These are phyloP conservation scores for Camponotus vicinus DNA, from an alignment of 1,140 invertebrate species.

Conservation along the genomic window DNA sequence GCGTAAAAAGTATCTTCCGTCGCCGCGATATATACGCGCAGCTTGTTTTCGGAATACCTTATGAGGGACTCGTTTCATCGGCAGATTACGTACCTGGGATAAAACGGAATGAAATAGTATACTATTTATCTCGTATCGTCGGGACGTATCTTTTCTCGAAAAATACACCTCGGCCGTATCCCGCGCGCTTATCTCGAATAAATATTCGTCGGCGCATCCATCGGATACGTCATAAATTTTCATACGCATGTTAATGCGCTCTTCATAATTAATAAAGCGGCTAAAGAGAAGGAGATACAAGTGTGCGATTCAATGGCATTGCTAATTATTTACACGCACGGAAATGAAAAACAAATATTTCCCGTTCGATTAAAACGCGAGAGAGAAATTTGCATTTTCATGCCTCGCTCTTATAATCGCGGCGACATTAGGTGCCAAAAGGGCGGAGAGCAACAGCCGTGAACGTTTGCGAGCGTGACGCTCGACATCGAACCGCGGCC, in stretches of 20 bases:
- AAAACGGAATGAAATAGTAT: conserved; percentile 51
- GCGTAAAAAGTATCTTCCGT: conserved; percentile 22
- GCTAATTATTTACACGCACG: neutral
- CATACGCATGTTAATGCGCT: neutral
- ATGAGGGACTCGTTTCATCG: conserved; percentile 35
- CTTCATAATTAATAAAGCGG: conserved; percentile 4
- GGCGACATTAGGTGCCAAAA: conserved; percentile 31
- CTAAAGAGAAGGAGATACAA: neutral
- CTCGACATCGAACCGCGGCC: conserved; percentile 68
- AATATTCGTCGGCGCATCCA: conserved; percentile 18
- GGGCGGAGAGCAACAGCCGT: conserved; percentile 48
- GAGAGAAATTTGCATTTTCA: neutral
- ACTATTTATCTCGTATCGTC: conserved; percentile 18
- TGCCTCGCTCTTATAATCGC: conserved; percentile 35
- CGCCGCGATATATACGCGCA: neutral
- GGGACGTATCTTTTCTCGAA: conserved; percentile 16
- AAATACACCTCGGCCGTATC: neutral
- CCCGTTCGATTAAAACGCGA: conserved; percentile 2
- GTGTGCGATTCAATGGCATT: neutral
- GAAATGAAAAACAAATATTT: neutral
- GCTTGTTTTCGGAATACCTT: conserved; percentile 19
- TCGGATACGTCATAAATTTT: neutral
- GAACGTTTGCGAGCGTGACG: conserved; percentile 66
- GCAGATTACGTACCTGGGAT: conserved; percentile 23
- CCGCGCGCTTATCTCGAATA: conserved; percentile 24